phyloP scores from a whole-genome alignment of 2,113 vertebrate genomes.

The Lepisosteus osseus region DNA sequence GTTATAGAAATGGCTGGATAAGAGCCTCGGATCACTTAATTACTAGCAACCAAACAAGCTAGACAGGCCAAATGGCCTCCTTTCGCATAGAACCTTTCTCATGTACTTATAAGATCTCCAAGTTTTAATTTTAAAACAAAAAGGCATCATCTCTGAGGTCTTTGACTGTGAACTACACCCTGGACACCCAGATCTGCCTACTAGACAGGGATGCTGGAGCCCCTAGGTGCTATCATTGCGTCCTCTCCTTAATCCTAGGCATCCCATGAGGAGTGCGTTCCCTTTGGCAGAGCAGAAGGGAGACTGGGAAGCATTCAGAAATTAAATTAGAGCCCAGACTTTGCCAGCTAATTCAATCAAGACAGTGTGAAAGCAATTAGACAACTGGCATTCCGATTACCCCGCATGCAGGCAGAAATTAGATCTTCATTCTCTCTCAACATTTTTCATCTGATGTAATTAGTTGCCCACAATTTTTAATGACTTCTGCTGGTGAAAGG shows the following conservation, averaged over 20 bases:
- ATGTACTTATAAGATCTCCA: too few relatives aligned
- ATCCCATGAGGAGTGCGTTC: background rate
- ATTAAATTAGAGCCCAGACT: constrained; percentile 65
- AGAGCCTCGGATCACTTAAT: too few relatives aligned
- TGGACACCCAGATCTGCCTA: too few relatives aligned
- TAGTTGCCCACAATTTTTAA: constrained; percentile 38
- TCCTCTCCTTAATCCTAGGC: background rate
- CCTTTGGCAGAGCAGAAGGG: constrained; percentile 46
- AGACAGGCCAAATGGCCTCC: too few relatives aligned
- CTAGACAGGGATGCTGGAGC: background rate
- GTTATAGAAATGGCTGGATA: too few relatives aligned
- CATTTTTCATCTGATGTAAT: constrained; percentile 56
- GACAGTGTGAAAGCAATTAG: constrained; percentile 70
- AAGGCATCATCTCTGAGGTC: too few relatives aligned
- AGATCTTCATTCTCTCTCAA: constrained; percentile 58
- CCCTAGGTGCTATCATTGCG: too few relatives aligned
- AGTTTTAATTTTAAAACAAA: too few relatives aligned
- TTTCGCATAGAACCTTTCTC: too few relatives aligned
- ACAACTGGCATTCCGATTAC: constrained; percentile 60
- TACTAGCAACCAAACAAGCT: too few relatives aligned
- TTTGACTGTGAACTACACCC: too few relatives aligned
- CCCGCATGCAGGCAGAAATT: constrained; percentile 49
- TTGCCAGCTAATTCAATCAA: constrained; percentile 68
- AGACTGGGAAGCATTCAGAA: constrained; percentile 34
- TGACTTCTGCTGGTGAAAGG: constrained; percentile 33